These are phyloP conservation scores for Labrus mixtus DNA, from an alignment of 2,113 vertebrate genomes.

Conservation along the genomic window DNA sequence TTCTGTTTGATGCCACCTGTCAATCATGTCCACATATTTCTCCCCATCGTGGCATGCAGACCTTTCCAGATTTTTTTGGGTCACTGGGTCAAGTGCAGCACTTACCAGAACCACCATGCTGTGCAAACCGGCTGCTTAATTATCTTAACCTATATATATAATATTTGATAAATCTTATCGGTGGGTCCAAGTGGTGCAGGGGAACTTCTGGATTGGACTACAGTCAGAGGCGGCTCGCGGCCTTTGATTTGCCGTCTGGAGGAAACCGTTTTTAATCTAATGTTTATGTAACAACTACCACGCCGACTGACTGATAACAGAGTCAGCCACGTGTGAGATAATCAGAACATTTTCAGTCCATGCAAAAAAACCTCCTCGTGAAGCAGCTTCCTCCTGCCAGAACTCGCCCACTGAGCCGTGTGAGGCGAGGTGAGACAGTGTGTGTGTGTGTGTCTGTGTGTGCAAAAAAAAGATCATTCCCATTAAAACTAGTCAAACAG, in stretches of 20 bases:
- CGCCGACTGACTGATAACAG: slow-evolving; percentile 17
- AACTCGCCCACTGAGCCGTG: background rate
- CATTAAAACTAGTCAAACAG: background rate
- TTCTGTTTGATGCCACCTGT: no score
- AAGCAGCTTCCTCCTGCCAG: slow-evolving; percentile 41
- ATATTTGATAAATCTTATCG: slow-evolving; percentile 41
- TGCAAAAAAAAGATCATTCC: background rate
- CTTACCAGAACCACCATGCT: no score
- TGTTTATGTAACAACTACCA: slow-evolving; percentile 42
- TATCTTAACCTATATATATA: no score
- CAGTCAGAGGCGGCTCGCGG: background rate
- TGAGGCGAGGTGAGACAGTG: background rate
- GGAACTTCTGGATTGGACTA: slow-evolving; percentile 36
- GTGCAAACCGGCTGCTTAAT: no score
- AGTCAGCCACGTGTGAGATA: slow-evolving; percentile 7
- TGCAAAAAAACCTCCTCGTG: slow-evolving; percentile 41
- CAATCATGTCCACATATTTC: no score
- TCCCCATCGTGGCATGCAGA: no score
- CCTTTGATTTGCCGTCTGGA: slow-evolving; percentile 49
- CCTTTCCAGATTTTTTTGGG: no score
- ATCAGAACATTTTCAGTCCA: slow-evolving; percentile 14
- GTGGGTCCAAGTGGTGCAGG: background rate
- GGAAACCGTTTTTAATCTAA: slow-evolving; percentile 55
- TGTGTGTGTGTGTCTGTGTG: background rate
- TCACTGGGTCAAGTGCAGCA: no score